phyloP scores from a whole-genome alignment of 1,140 invertebrate species.

The Drosophila tani region DNA sequence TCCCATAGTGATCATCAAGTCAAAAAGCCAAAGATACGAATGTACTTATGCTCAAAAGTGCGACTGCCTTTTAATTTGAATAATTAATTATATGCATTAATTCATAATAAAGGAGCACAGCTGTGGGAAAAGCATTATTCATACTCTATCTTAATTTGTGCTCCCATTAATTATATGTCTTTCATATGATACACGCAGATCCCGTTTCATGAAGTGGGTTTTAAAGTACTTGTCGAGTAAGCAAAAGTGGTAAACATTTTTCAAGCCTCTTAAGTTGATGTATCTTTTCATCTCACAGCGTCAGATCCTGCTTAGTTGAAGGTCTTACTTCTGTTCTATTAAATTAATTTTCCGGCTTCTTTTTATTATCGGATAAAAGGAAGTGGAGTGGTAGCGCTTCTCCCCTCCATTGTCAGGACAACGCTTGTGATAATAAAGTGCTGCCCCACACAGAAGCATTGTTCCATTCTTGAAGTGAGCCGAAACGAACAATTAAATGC shows the following conservation, averaged over 20 bases:
- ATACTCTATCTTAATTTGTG: neutral
- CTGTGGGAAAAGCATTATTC: neutral
- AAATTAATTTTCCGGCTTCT: constrained; percentile 31
- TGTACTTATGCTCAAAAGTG: neutral
- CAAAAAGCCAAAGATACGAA: neutral
- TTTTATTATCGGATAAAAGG: constrained; percentile 39
- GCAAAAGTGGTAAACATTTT: constrained; percentile 6
- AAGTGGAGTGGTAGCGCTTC: constrained; percentile 11
- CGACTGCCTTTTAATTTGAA: neutral
- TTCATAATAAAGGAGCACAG: neutral
- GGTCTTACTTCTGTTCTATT: constrained; percentile 12
- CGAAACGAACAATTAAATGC: constrained; percentile 12
- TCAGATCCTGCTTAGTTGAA: neutral
- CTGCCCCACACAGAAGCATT: constrained; percentile 13
- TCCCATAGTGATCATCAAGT: neutral
- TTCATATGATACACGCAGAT: neutral
- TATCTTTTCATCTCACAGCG: neutral
- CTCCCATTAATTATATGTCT: neutral
- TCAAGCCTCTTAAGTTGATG: neutral
- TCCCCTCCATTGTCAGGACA: constrained; percentile 25
- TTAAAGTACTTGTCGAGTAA: neutral
- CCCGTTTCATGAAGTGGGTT: neutral
- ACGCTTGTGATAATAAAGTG: constrained; percentile 31
- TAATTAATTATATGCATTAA: neutral
- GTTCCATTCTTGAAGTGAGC: constrained; percentile 12